Evolutionary conservation across 2,888 invertebrate genomes (phyloP), one percentile per base, ranked within the genome.

Genomic region (Yponomeuta malinellus): DNA sequence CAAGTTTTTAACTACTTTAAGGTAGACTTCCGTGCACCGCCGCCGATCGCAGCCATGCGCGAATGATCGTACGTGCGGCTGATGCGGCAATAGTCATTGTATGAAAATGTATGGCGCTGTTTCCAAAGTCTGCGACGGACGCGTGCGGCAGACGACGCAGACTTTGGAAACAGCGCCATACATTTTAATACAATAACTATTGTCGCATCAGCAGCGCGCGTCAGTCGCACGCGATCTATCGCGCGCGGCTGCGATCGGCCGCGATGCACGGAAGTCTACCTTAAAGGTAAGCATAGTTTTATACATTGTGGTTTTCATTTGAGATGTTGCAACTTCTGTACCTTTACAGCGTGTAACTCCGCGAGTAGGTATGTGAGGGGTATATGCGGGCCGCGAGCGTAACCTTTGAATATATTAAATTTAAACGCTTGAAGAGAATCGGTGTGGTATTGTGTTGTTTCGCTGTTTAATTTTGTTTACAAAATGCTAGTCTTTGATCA

Each of bases 351-450:
- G 15, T 12, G 52, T 59, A 59, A 59, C 12, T 59, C 12, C 52
- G 15, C 63, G 29, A 5, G 9, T 12, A 15, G 63, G 63, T n/a
- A 29, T 63, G 12, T 63, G 6, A 63, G 23, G 29, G 63, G 12
- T 63, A 63, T 12, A 29, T 29, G 31, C 65, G 31, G 65, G 48
- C 75, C 71, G 73, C 69, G 71, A 72, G 69, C 72, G 80, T 82
- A 81, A 83, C 88, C 89, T 89, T 88, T 86, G 87, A 88, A 74
- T 71, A 70, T 71, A 71, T 71, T 69, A 70, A 69, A 72, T 71
- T 67, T 71, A 67, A 65, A 64, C 70, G 43, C 12, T 9, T 63
- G 37, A 37, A 68, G 52, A 59, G 52, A 59, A 59, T 59, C 52
- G 52, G 52, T 59, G 29, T 29, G 65, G n/a, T 65, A 29, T 65